Percentiles rank a stretch among this genome's conserved stretches.
These are phyloP conservation scores for Mellivora capensis DNA, from an alignment of 2,113 vertebrate species.

Conservation along the genomic window DNA sequence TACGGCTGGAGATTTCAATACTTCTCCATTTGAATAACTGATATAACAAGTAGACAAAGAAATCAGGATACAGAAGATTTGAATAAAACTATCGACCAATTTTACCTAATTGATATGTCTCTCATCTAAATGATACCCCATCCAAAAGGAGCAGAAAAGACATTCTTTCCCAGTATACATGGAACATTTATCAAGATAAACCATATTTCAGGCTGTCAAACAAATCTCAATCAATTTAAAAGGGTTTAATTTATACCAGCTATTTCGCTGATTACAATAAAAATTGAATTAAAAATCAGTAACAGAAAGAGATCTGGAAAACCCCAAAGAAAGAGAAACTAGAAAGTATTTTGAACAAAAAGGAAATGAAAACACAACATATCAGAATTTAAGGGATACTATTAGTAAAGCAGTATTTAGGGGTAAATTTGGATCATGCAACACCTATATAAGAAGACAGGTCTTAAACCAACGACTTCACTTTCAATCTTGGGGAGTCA, in stretches of 20 bases:
- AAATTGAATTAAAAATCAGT: background rate
- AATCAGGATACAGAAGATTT: background rate
- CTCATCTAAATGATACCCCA: background rate
- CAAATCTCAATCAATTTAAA: background rate
- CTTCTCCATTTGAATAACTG: background rate
- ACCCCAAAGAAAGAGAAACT: background rate
- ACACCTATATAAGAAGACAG: background rate
- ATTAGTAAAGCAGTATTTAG: background rate
- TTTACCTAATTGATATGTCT: background rate
- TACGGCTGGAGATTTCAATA: background rate
- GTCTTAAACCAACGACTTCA: background rate
- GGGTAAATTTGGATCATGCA: background rate
- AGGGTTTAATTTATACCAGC: background rate
- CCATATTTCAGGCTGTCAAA: background rate
- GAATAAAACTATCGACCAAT: background rate
- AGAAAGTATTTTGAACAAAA: background rate
- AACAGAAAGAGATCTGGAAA: conserved; percentile 1
- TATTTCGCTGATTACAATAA: background rate
- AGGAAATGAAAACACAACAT: background rate
- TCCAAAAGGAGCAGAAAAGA: background rate
- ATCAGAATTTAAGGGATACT: background rate
- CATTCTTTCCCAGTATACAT: background rate
- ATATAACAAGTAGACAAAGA: background rate
- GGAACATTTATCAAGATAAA: background rate
- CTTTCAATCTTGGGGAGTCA: background rate